Evolutionary conservation across 2,888 invertebrate species (phyloP).

Genomic region (Protophormia terraenovae): DNA sequence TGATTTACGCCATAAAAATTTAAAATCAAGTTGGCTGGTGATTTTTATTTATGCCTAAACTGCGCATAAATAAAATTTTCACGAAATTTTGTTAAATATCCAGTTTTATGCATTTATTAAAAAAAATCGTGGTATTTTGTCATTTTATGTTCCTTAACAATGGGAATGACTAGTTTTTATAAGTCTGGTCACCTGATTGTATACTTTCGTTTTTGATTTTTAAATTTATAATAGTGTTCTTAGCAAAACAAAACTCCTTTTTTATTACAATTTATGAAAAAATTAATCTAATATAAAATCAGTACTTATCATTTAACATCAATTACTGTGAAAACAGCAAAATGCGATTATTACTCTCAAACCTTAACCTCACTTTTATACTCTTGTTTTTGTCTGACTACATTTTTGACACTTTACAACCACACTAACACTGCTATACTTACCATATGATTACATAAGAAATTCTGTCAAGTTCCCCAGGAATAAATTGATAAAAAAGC

Average conservation of each 20-base stretch:
- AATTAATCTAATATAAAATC: not conserved
- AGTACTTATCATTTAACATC: not conserved
- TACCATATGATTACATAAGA: slow-evolving; percentile 56
- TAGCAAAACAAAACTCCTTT: too few relatives aligned
- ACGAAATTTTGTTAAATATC: too few relatives aligned
- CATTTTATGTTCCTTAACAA: not conserved
- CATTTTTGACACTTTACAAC: not conserved
- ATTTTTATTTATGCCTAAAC: too few relatives aligned
- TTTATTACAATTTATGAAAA: not conserved
- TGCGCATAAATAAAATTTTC: too few relatives aligned
- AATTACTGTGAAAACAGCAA: not conserved
- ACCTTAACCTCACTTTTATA: slow-evolving; percentile 42
- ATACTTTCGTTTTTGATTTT: not conserved
- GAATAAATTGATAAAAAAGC: too few relatives aligned
- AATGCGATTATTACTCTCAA: not conserved
- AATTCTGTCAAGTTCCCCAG: not conserved
- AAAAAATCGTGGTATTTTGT: not conserved
- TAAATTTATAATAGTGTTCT: not conserved
- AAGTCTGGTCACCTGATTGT: not conserved
- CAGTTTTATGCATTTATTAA: not conserved
- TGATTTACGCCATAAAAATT: too few relatives aligned
- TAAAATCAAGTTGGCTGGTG: too few relatives aligned
- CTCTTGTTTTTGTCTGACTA: not conserved
- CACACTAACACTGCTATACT: not conserved
- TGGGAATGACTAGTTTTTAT: not conserved